phyloP scores from a whole-genome alignment of 2,113 vertebrate genomes.

The Chionomys nivalis region DNA sequence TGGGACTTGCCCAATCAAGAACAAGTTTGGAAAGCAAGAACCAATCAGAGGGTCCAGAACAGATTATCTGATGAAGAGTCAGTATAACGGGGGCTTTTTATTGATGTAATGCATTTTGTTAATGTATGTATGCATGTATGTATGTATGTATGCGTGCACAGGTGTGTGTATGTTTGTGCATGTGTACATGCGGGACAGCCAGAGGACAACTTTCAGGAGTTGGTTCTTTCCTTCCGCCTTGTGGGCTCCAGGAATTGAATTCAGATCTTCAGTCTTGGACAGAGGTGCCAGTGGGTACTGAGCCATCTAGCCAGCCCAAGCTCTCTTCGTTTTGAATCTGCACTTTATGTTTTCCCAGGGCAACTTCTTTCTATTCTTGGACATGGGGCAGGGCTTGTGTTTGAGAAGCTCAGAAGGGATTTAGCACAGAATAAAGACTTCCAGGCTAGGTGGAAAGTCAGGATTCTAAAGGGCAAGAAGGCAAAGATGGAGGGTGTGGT shows the following conservation, averaged over 20 bases:
- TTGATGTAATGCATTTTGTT: background rate
- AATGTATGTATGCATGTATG: background rate
- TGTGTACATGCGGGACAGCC: background rate
- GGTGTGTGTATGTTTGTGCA: no score
- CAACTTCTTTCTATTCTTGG: background rate
- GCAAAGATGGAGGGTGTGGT: background rate
- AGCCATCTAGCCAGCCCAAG: background rate
- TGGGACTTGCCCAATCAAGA: constrained; percentile 40
- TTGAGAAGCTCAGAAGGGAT: background rate
- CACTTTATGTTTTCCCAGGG: background rate
- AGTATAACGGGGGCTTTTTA: background rate
- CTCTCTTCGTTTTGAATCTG: background rate
- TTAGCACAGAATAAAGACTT: background rate
- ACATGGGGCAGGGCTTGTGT: background rate
- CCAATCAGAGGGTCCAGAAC: constrained; percentile 50
- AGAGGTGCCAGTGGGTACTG: background rate
- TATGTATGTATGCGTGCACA: background rate
- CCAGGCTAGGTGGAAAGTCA: background rate
- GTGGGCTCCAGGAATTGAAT: background rate
- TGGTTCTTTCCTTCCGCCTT: background rate
- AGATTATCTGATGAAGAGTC: constrained; percentile 16
- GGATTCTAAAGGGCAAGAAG: background rate
- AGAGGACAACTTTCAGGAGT: background rate
- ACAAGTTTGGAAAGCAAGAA: constrained; percentile 34
- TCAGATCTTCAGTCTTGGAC: background rate